These are phyloP conservation scores for Teleogryllus occipitalis DNA, from an alignment of 1,140 invertebrate genomes.

Conservation along the genomic window DNA sequence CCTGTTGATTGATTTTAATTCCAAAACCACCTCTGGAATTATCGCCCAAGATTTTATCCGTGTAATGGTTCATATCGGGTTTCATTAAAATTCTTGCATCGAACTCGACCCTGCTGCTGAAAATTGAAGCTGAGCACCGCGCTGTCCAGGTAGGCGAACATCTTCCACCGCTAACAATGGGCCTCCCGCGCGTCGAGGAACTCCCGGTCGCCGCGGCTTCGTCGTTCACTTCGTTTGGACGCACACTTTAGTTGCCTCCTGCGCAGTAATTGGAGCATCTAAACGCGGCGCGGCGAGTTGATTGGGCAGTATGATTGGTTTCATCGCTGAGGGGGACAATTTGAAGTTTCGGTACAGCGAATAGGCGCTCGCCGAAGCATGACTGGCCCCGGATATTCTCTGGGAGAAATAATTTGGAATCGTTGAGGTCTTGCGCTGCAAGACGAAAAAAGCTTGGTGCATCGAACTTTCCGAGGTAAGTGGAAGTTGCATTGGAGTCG, in stretches of 20 bases:
- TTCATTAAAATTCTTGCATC: background rate
- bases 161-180: background rate
- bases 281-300: background rate
- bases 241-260: too few relatives aligned
- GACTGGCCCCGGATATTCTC: too few relatives aligned
- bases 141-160: background rate
- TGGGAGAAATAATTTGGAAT: too few relatives aligned
- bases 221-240: too few relatives aligned
- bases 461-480: too few relatives aligned
- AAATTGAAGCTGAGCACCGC: background rate
- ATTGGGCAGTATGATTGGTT: background rate
- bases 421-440: too few relatives aligned
- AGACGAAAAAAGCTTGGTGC: too few relatives aligned
- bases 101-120: background rate
- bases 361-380: background rate
- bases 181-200: too few relatives aligned
- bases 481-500: too few relatives aligned
- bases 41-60: conserved; percentile 3
- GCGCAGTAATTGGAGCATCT: background rate
- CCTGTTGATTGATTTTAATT: background rate
- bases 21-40: conserved; percentile 3
- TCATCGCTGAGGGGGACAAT: background rate
- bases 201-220: too few relatives aligned
- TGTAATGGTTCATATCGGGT: background rate
- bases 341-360: background rate